Evolutionary conservation across 2,797 vertebrate genomes (phyloP).

Genomic region (Melanotaenia pygmaea): DNA sequence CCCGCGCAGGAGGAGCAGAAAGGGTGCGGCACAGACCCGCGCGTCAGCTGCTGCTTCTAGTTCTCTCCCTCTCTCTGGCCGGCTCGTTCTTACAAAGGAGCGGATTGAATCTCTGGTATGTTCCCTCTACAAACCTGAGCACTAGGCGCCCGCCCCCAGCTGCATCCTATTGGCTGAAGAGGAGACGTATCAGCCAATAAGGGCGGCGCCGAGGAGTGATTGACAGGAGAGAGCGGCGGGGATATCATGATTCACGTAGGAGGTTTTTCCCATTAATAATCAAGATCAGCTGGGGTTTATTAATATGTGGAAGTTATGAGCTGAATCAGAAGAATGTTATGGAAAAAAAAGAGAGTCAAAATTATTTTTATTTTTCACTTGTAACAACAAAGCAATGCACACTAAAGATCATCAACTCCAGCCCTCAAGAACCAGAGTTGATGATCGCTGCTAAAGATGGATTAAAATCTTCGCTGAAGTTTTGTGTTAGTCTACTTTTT

Average conservation of each 20-base stretch:
- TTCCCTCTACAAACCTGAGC: conserved; percentile 41
- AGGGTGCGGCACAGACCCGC: conserved; percentile 48
- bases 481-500: neutral
- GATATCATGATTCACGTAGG: neutral
- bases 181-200: conserved; percentile 37
- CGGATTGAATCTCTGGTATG: neutral
- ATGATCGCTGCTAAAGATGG: neutral
- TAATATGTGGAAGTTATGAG: neutral
- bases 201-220: conserved; percentile 1
- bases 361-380: too few relatives aligned
- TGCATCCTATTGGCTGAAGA: conserved; percentile 1
- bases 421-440: too few relatives aligned
- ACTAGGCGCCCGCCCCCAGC: conserved; percentile 22
- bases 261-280: conserved; percentile 3
- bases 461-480: neutral
- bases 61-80: neutral
- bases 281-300: neutral
- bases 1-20: conserved; percentile 5
- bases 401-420: too few relatives aligned
- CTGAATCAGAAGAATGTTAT: neutral
- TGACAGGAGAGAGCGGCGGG: conserved; percentile 10
- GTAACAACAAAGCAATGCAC: too few relatives aligned
- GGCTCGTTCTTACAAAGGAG: conserved; percentile 30
- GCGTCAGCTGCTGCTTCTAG: neutral
- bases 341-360: neutral